Percentiles rank a stretch among this genome's conserved stretches.
Evolutionary conservation across 1,140 invertebrate species (phyloP).

Genomic region (Reticulitermes speratus): DNA sequence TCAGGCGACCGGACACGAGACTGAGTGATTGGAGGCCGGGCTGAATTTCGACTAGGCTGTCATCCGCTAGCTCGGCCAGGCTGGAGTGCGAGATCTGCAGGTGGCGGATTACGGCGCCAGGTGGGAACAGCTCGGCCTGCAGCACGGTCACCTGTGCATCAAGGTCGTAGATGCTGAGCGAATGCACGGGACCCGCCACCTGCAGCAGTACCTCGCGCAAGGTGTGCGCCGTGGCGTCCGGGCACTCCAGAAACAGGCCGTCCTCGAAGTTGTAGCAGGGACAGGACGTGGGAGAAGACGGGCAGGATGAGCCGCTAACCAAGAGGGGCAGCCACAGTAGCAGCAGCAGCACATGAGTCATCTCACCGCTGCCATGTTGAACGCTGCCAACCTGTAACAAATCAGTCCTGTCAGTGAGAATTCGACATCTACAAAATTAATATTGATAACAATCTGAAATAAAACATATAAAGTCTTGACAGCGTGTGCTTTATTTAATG

Average conservation of each 20-base stretch:
- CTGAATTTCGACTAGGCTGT: conserved; percentile 69
- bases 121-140: conserved; percentile 67
- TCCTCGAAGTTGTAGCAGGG: conserved; percentile 90
- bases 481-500: no score
- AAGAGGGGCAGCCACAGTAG: conserved; percentile 4
- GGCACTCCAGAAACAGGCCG: conserved; percentile 86
- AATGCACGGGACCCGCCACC: conserved; percentile 65
- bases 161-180: conserved; percentile 82
- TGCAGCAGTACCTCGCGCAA: conserved; percentile 55
- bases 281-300: conserved; percentile 72
- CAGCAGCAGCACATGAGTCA: conserved; percentile 26
- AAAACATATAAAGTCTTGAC: no score
- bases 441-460: no score
- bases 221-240: conserved; percentile 66
- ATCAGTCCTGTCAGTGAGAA: neutral
- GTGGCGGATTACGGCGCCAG: conserved; percentile 69
- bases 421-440: no score
- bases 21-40: conserved; percentile 76
- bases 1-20: conserved; percentile 76
- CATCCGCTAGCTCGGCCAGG: conserved; percentile 70
- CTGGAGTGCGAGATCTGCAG: conserved; percentile 77
- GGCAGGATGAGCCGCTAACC: conserved; percentile 55
- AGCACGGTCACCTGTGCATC: conserved; percentile 72
- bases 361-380: conserved; percentile 30
- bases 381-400: conserved; percentile 23